These are phyloP conservation scores for Tenthredo scrophulariae DNA, from an alignment of 2,888 invertebrate species.

Conservation along the genomic window DNA sequence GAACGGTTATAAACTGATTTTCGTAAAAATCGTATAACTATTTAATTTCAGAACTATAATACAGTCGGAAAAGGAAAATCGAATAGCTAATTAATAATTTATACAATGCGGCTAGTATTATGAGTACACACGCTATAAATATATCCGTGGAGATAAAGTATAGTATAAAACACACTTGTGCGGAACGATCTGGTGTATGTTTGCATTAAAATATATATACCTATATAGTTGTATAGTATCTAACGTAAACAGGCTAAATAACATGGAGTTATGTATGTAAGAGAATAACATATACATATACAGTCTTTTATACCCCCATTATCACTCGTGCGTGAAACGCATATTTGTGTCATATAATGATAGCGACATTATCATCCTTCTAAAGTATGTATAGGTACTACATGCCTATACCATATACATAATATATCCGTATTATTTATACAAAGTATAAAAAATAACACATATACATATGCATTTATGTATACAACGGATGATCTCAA, in stretches of 20 bases:
- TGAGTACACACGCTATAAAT: not conserved
- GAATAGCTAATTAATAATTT: not conserved
- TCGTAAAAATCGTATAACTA: not conserved
- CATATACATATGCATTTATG: not conserved
- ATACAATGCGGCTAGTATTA: not conserved
- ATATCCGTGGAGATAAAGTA: not conserved
- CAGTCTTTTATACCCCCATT: not conserved
- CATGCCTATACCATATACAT: not conserved
- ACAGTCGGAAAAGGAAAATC: not conserved
- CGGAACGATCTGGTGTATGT: not conserved
- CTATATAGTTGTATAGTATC: not conserved
- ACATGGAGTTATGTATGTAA: not conserved
- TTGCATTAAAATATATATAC: not conserved
- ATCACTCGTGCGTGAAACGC: constrained; percentile 13
- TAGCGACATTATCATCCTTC: constrained; percentile 5
- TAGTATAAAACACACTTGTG: not conserved
- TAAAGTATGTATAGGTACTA: not conserved
- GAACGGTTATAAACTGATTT: not conserved
- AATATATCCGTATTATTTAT: no score
- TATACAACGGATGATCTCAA: not conserved
- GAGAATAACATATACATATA: not conserved
- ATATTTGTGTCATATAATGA: not conserved
- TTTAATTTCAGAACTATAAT: not conserved
- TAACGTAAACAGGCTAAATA: constrained; percentile 5
- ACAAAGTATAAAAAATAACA: not conserved